Evolutionary conservation across 2,797 vertebrate species (phyloP).

Genomic region (Lutjanus campechanus): DNA sequence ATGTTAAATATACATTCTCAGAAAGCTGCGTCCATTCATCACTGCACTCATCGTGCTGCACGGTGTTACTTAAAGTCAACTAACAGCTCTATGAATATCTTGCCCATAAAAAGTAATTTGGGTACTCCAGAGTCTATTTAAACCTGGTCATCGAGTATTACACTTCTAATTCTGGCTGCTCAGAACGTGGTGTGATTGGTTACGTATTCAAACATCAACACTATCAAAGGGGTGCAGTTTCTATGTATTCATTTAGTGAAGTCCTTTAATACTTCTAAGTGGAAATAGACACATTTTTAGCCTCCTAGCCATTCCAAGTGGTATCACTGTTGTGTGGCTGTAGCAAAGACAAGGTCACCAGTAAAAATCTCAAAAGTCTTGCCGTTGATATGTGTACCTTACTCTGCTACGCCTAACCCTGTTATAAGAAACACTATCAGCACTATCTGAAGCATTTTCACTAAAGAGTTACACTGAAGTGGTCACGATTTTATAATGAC

Average conservation of each 20-base stretch:
- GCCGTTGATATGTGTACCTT: too few species aligned
- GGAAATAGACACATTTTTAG: too few species aligned
- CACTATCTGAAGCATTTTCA: too few species aligned
- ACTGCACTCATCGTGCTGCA: neutral
- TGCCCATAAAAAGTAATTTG: conserved; percentile 79
- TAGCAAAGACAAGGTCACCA: too few species aligned
- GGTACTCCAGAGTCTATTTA: conserved; percentile 67
- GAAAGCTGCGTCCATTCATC: conserved; percentile 15
- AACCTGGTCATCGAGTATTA: conserved; percentile 32
- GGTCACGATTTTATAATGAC: too few species aligned
- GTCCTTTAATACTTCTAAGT: neutral
- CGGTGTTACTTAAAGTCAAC: neutral
- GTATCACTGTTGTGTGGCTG: too few species aligned
- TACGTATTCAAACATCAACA: neutral
- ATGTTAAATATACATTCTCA: conserved; percentile 47
- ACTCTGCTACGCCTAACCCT: too few species aligned
- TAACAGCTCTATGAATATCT: conserved; percentile 71
- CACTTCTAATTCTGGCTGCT: conserved; percentile 65
- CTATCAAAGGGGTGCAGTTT: neutral
- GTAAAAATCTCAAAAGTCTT: too few species aligned
- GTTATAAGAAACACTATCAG: too few species aligned
- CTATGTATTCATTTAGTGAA: neutral
- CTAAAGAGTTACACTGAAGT: too few species aligned
- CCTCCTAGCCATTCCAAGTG: too few species aligned
- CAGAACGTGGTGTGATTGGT: neutral